Conservation (phyloP, 2,888 invertebrate genomes). For the Thalpophila matura region DNA sequence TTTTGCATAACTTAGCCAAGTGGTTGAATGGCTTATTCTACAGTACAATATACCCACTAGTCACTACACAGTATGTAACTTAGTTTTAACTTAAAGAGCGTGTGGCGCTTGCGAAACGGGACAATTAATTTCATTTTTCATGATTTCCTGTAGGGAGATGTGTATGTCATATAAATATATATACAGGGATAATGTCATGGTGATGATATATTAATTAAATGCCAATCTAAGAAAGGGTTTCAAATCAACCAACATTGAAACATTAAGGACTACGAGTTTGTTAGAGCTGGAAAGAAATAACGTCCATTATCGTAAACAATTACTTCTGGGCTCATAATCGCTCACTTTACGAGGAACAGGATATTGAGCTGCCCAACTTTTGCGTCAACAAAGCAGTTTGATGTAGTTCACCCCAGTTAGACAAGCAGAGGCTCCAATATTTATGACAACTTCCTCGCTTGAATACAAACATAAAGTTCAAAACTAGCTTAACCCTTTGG, state of each 20-base stretch:
- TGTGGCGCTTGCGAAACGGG: too few relatives aligned
- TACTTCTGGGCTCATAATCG: conserved; percentile 74
- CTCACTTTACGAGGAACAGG: conserved; percentile 73
- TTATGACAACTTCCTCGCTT: conserved; percentile 83
- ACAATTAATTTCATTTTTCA: too few relatives aligned
- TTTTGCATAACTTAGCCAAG: too few relatives aligned
- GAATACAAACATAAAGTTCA: conserved; percentile 85
- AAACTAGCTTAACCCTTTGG: conserved; percentile 84
- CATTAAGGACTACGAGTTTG: conserved; percentile 19
- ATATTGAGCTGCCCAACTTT: conserved; percentile 82
- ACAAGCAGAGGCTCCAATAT: conserved; percentile 82
- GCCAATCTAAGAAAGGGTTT: neutral
- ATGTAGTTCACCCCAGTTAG: conserved; percentile 82
- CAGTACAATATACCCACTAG: too few relatives aligned
- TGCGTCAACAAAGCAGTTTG: conserved; percentile 83
- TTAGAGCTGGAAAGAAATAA: conserved; percentile 42
- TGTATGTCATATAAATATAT: too few relatives aligned
- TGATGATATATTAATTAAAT: neutral
- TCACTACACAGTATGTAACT: too few relatives aligned
- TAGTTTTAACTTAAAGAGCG: too few relatives aligned
- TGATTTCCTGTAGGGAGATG: too few relatives aligned
- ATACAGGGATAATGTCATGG: too few relatives aligned
- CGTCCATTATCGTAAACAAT: conserved; percentile 71
- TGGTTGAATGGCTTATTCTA: too few relatives aligned
- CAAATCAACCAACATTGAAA: conserved; percentile 13